Base-by-base conservation (phyloP, 2,888 invertebrate genomes). In the Ophion ventricosus region DNA sequence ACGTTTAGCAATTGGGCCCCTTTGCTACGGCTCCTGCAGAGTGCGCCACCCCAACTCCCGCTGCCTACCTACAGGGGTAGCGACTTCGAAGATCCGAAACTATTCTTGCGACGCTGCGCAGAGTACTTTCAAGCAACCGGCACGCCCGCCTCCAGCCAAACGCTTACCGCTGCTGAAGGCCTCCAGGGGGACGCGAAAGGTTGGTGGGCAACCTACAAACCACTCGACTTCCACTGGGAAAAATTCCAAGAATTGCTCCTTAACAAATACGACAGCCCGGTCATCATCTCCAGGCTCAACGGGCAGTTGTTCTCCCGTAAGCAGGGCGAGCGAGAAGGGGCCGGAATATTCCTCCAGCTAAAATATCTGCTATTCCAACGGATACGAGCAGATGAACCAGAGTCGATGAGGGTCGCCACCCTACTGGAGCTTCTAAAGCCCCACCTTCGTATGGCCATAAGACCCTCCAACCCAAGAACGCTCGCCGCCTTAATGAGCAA, bases 41-140 rank as follows among this genome's bases (percentile, higher is more conserved):
- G 7, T 1, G 23, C 23, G 1, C 29, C 56, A 3, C 29, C 56
- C 1, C 56, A 56, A 4, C 2, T 29, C 4, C 70, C 56, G n/a
- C 10, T 70, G n/a, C 70, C 56, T 1, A 56, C 10, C 4, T 70
- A 57, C 57, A 29, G 29, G n/a, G 70, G 70, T 2, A 1, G 4
- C 8, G 70, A 70, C 5, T 29, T 57, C 56, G 29, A 70, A 57
- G 70, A 70, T 20, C 70, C 70, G 5, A 70, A 70, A n/a, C 56
- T 49, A 1, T 54, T 70, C 10, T 17, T 70, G 4, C 56, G 29
- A 14, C 25, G 57, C 0, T 70, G 70, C 29, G 56, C 56, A 11
- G 57, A 70, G n/a, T 70, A 56, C 29, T 57, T 70, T 5, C n/a
- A 17, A 8, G 17, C 20, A 0, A 35, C 35, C 1, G n/a, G 23